These are phyloP conservation scores for Sciaenops ocellatus DNA, from an alignment of 2,797 vertebrate species.

Conservation along the genomic window DNA sequence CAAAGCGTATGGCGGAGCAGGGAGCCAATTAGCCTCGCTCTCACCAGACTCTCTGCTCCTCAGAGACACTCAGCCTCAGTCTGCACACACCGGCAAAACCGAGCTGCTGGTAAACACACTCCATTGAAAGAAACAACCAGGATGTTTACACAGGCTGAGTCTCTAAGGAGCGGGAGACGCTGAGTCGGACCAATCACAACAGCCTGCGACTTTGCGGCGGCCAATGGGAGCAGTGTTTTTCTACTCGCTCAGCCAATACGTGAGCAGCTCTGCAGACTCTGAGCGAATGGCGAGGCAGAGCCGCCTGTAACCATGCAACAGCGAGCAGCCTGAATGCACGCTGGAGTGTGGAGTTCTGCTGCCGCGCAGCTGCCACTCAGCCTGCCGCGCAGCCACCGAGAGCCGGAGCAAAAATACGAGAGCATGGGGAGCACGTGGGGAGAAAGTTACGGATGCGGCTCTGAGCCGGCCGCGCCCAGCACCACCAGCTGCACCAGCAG, in stretches of 20 bases:
- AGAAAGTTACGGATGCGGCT: conserved; percentile 80
- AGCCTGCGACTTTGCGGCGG: conserved; percentile 22
- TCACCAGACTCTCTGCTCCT: conserved; percentile 71
- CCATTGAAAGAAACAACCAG: conserved; percentile 81
- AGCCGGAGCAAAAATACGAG: conserved; percentile 74
- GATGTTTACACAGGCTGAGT: conserved; percentile 81
- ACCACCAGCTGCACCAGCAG: conserved; percentile 46
- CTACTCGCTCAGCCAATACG: conserved; percentile 71
- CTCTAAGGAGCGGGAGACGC: conserved; percentile 73
- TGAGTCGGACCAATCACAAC: conserved; percentile 74
- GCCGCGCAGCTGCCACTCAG: conserved; percentile 65
- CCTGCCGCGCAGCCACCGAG: conserved; percentile 47
- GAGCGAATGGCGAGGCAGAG: conserved; percentile 74
- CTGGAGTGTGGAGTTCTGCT: conserved; percentile 63
- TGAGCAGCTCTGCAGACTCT: conserved; percentile 35
- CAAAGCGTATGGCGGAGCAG: conserved; percentile 54
- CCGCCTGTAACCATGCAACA: conserved; percentile 88
- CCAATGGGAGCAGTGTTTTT: conserved; percentile 74
- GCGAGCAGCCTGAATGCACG: conserved; percentile 70
- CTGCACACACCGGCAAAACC: conserved; percentile 57
- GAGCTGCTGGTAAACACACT: conserved; percentile 76
- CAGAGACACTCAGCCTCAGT: conserved; percentile 68
- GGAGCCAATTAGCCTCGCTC: conserved; percentile 80
- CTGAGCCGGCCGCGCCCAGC: conserved; percentile 76
- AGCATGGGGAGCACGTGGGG: conserved; percentile 84